Conservation (phyloP, 2,797 vertebrate species). For the Enteromius argenteus region DNA sequence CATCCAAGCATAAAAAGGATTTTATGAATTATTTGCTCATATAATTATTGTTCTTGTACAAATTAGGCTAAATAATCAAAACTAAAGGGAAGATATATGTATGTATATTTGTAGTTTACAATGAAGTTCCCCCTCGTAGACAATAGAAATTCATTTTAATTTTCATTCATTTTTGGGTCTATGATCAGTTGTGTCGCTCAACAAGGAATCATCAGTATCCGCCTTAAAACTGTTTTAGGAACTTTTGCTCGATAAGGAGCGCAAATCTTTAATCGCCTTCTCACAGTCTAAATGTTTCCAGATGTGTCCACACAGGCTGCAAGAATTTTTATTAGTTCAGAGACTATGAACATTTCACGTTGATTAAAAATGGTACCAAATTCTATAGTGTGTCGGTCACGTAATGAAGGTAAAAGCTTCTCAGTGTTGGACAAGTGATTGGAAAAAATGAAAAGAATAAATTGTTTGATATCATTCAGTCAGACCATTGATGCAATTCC, state of each 20-base stretch:
- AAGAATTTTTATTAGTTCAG: conserved; percentile 51
- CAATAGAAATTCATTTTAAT: background rate
- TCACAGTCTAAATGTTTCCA: conserved; percentile 70
- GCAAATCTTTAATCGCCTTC: conserved; percentile 61
- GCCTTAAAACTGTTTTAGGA: conserved; percentile 49
- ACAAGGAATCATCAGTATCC: conserved; percentile 13
- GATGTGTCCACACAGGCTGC: conserved; percentile 70
- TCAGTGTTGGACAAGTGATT: background rate
- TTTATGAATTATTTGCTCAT: background rate
- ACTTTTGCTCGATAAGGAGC: conserved; percentile 63
- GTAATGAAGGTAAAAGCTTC: background rate
- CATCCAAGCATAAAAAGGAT: background rate
- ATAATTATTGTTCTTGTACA: background rate
- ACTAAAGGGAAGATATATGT: background rate
- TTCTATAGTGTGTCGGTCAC: background rate
- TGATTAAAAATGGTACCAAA: conserved; percentile 11
- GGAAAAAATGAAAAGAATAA: background rate
- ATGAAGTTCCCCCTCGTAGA: background rate
- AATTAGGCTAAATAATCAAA: background rate
- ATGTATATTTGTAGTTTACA: background rate
- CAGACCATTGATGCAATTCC: background rate
- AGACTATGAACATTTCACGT: conserved; percentile 48
- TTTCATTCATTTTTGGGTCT: background rate
- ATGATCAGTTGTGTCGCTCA: background rate
- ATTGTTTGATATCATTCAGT: conserved; percentile 24